These are phyloP conservation scores for Cosmorhoe ocellata DNA, from an alignment of 2,888 invertebrate species.

Conservation along the genomic window DNA sequence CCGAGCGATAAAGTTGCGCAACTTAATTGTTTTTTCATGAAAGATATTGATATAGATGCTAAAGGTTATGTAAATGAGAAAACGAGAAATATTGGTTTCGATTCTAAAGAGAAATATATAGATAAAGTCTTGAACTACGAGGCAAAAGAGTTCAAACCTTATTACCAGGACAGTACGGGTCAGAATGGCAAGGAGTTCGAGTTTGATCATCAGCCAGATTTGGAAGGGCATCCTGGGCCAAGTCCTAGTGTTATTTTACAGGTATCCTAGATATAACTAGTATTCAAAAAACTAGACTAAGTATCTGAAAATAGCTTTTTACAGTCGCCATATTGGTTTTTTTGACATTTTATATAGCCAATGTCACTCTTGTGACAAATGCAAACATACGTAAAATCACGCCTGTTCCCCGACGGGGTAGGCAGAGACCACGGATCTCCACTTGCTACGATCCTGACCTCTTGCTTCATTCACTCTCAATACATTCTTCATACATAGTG, in stretches of 20 bases:
- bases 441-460: too few species aligned
- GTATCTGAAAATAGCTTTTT: too few species aligned
- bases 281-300: too few species aligned
- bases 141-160: slow-evolving; percentile 49
- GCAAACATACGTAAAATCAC: too few species aligned
- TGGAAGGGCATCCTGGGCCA: slow-evolving; percentile 92
- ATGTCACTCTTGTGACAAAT: too few species aligned
- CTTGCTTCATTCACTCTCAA: too few species aligned
- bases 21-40: slow-evolving; percentile 74
- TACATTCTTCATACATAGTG: too few species aligned
- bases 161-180: slow-evolving; percentile 55
- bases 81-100: slow-evolving; percentile 64
- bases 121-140: slow-evolving; percentile 46
- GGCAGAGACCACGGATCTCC: too few species aligned
- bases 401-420: too few species aligned
- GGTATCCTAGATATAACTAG: slow-evolving; percentile 47
- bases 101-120: slow-evolving; percentile 56
- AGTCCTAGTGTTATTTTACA: slow-evolving; percentile 97
- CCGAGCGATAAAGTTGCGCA: slow-evolving; percentile 52
- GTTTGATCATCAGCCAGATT: slow-evolving; percentile 92
- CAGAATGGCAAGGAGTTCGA: slow-evolving; percentile 82
- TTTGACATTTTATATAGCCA: too few species aligned
- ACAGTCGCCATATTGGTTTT: too few species aligned
- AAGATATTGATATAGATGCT: slow-evolving; percentile 67
- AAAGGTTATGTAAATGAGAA: slow-evolving; percentile 62